These are phyloP conservation scores for Gastrophryne carolinensis DNA, from an alignment of 2,797 vertebrate species.

Conservation along the genomic window DNA sequence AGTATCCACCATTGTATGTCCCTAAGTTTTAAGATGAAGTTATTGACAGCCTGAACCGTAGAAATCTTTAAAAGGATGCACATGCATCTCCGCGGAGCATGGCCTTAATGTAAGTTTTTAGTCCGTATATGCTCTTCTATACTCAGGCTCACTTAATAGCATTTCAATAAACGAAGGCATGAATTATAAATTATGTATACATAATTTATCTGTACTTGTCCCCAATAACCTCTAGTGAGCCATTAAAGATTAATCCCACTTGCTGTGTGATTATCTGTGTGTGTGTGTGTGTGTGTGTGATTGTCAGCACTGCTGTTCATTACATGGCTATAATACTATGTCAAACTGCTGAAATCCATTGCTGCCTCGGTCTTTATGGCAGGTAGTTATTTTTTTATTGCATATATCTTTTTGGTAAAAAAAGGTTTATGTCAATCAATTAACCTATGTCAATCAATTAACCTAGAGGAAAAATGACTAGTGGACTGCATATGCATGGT, in stretches of 20 bases:
- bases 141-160: slow-evolving; percentile 17
- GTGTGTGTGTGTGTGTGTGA: not conserved
- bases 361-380: too few relatives aligned
- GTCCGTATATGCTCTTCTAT: slow-evolving; percentile 2
- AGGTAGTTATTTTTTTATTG: too few relatives aligned
- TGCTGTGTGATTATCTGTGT: slow-evolving; percentile 17
- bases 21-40: not conserved
- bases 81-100: not conserved
- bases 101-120: not conserved
- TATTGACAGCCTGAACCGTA: not conserved
- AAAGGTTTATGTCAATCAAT: too few relatives aligned
- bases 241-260: slow-evolving; percentile 42
- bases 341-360: too few relatives aligned
- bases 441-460: too few relatives aligned
- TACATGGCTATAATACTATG: slow-evolving; percentile 15
- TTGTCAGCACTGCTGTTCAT: slow-evolving; percentile 29
- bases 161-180: slow-evolving; percentile 22
- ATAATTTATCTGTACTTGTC: slow-evolving; percentile 48
- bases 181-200: slow-evolving; percentile 42
- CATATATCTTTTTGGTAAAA: too few relatives aligned
- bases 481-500: too few relatives aligned
- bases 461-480: too few relatives aligned
- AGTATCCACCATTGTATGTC: too few relatives aligned
- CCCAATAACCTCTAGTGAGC: slow-evolving; percentile 48
- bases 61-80: not conserved